Evolutionary conservation across 2,888 invertebrate species (phyloP).

Genomic region (Muschampia plurimacula): DNA sequence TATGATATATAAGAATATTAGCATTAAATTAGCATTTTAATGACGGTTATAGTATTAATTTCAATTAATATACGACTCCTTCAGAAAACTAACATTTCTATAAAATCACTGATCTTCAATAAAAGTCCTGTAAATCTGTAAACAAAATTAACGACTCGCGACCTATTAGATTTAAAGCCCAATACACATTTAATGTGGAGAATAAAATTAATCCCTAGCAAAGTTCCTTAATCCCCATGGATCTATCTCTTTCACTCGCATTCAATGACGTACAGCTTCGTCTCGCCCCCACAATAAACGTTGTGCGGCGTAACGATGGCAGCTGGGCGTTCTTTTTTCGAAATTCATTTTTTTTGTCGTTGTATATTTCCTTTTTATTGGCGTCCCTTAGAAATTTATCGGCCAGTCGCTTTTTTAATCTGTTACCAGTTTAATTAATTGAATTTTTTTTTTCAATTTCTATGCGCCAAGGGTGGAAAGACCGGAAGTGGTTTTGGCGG

Average conservation of each 20-base stretch:
- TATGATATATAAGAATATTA: too few relatives aligned
- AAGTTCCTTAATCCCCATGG: slow-evolving; percentile 72
- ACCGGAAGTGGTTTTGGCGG: slow-evolving; percentile 34
- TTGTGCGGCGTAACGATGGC: slow-evolving; percentile 71
- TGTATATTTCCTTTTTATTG: slow-evolving; percentile 72
- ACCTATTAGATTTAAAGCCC: slow-evolving; percentile 69
- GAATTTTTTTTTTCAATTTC: slow-evolving; percentile 54
- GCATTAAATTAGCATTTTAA: too few relatives aligned
- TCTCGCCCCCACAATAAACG: slow-evolving; percentile 64
- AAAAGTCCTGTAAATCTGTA: slow-evolving; percentile 60
- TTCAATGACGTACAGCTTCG: slow-evolving; percentile 36
- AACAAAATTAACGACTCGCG: slow-evolving; percentile 64
- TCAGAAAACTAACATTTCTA: slow-evolving; percentile 33
- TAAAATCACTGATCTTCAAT: slow-evolving; percentile 46
- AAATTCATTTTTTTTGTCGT: slow-evolving; percentile 60
- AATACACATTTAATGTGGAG: slow-evolving; percentile 73
- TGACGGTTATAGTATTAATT: too few relatives aligned
- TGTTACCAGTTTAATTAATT: slow-evolving; percentile 65
- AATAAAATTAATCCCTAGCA: slow-evolving; percentile 71
- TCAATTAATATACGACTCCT: background rate
- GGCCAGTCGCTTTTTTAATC: slow-evolving; percentile 79
- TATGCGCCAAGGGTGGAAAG: slow-evolving; percentile 5
- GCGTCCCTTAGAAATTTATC: slow-evolving; percentile 73
- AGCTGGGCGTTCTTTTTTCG: slow-evolving; percentile 78
- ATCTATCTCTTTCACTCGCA: slow-evolving; percentile 59